A percentile compares a stretch with the other conserved stretches of the same genome.
Conservation (phyloP, 2,113 vertebrate genomes). For the Peucedramus taeniatus region DNA sequence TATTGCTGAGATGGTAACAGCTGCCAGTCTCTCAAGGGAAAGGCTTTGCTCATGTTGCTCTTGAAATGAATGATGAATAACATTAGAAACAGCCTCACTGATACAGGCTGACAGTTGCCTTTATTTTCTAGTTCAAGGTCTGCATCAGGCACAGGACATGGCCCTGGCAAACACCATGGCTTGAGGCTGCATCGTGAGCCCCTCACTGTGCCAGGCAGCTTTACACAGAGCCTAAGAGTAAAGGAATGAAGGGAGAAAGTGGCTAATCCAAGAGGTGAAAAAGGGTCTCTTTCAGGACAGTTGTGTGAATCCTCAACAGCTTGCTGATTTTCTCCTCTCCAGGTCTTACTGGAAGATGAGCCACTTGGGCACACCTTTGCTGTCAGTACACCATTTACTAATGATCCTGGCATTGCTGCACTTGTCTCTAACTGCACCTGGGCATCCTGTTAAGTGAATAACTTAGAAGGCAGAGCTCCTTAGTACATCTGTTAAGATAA, state of each 20-base stretch:
- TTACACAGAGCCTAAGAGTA: neutral
- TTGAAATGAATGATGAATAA: slow-evolving; percentile 15
- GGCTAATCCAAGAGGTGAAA: neutral
- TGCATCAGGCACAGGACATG: neutral
- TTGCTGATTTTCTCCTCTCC: neutral
- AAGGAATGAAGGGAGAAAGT: neutral
- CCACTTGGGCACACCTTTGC: neutral
- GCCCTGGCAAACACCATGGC: neutral
- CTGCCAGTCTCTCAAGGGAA: slow-evolving; percentile 26
- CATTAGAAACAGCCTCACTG: neutral
- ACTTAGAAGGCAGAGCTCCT: neutral
- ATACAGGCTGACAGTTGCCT: neutral
- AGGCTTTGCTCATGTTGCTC: neutral
- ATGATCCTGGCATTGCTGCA: neutral
- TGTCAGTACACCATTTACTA: neutral
- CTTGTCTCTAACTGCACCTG: neutral
- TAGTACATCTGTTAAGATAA: neutral
- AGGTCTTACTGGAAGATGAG: neutral
- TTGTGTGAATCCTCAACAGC: neutral
- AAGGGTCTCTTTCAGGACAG: neutral
- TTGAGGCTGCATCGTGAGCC: neutral
- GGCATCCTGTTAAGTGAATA: neutral
- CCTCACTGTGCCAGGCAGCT: neutral
- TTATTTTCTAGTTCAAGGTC: neutral
- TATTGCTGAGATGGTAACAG: neutral